Evolutionary conservation across 2,888 invertebrate species (phyloP).

Genomic region (Cheilosia urbana): DNA sequence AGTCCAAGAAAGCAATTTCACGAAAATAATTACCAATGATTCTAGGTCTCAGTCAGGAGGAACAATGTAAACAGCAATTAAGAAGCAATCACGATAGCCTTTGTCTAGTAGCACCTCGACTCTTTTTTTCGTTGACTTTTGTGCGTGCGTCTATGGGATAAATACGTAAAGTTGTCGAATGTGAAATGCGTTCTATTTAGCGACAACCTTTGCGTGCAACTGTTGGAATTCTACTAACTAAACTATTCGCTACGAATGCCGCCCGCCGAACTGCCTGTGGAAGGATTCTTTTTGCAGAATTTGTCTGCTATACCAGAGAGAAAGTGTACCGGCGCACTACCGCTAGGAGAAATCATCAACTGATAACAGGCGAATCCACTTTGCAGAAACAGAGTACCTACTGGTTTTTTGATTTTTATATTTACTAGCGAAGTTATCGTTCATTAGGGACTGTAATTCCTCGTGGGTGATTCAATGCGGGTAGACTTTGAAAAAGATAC

Average conservation of each 20-base stretch:
- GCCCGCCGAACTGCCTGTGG: constrained; percentile 10
- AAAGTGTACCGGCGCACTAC: constrained; percentile 42
- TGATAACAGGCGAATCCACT: constrained; percentile 23
- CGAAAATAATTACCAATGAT: constrained; percentile 29
- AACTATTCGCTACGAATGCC: not conserved
- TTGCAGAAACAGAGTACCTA: constrained; percentile 36
- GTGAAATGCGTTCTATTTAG: constrained; percentile 2
- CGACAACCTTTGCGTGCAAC: constrained; percentile 61
- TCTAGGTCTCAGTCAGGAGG: constrained; percentile 23
- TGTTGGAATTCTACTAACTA: constrained; percentile 60
- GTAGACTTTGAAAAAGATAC: not conserved
- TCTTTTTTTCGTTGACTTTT: constrained; percentile 5
- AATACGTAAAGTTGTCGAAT: constrained; percentile 49
- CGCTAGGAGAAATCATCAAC: constrained; percentile 5
- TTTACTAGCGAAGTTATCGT: constrained; percentile 53
- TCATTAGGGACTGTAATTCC: constrained; percentile 47
- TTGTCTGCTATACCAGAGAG: constrained; percentile 29
- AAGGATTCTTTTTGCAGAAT: constrained; percentile 61
- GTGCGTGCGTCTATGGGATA: constrained; percentile 1
- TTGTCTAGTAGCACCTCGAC: constrained; percentile 32
- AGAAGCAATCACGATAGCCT: constrained; percentile 55
- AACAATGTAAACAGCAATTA: constrained; percentile 56
- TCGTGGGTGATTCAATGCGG: not conserved
- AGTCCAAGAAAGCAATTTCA: constrained; percentile 25
- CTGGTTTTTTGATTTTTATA: constrained; percentile 20